Evolutionary conservation across 2,113 vertebrate genomes (phyloP), one percentile per base, ranked within the genome.

Genomic region (Hydropotes inermis): DNA sequence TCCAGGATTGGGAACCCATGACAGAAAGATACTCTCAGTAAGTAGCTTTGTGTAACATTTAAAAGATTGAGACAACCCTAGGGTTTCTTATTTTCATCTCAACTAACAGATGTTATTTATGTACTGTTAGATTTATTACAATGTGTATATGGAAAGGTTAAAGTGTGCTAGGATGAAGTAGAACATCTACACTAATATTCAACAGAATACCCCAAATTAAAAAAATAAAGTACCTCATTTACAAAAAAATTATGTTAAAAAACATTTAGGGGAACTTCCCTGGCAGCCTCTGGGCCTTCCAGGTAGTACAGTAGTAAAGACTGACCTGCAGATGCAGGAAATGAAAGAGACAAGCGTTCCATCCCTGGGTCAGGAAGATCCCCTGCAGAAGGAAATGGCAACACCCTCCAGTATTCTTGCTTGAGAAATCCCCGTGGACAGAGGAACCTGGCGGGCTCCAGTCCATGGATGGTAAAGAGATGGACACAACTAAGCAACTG

Each of bases 1-100:
- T 23, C 17, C 12, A 33, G 78, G 30, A 81, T 21, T 93, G 33
- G 54, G 36, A 47, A 67, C 15, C 4, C 8, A 82, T 58, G 21
- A 52, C 25, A 78, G 90, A 60, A 60, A n/a, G 10, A 86, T 94
- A 36, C 17, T 30, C 13, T 28, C 5, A 90, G 28, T 54, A 30
- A 47, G 54, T 86, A 85, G 3, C 6, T 60, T 43, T 91, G n/a
- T 70, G 67, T 39, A 14, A 43, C 28, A 25, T 43, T 76, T 39
- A 76, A 92, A 95, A 87, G 36, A n/a, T 39, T 93, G 23, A 55
- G 76, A 70, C 67, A 67, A 70, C 11, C 14, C 52, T 43, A 28
- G 30, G 15, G 54, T 61, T 91, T 86, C 78, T 91, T 94, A 85
- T 85, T 93, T 94, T 85, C 50, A 87, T 87, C 11, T 96, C 23